These are phyloP conservation scores for Hestina assimilis DNA, from an alignment of 1,140 invertebrate genomes.

Conservation along the genomic window DNA sequence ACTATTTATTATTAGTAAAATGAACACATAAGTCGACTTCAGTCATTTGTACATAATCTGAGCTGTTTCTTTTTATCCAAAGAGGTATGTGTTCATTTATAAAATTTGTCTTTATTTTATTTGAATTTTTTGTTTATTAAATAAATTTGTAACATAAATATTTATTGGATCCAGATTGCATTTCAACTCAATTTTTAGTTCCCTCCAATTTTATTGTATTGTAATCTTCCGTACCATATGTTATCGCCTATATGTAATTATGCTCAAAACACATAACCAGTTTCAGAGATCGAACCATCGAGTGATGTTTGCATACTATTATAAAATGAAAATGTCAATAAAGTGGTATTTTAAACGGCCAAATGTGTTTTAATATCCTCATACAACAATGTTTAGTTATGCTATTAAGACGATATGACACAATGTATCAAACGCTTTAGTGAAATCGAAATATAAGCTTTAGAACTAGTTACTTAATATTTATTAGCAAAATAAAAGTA, in stretches of 20 bases:
- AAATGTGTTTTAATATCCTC: constrained; percentile 31
- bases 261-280: constrained; percentile 68
- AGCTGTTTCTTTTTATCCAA: constrained; percentile 62
- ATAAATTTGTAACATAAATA: constrained; percentile 65
- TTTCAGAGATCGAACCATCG: constrained; percentile 57
- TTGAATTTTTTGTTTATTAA: constrained; percentile 45
- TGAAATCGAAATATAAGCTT: too few relatives aligned
- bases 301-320: constrained; percentile 75
- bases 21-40: constrained; percentile 26
- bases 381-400: too few relatives aligned
- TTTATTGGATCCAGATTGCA: constrained; percentile 74
- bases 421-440: too few relatives aligned
- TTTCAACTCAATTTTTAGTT: constrained; percentile 52
- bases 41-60: constrained; percentile 51
- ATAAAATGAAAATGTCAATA: constrained; percentile 76
- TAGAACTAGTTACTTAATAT: too few relatives aligned
- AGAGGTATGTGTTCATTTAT: constrained; percentile 75
- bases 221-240: constrained; percentile 25
- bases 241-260: constrained; percentile 36
- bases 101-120: constrained; percentile 51
- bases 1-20: constrained; percentile 28
- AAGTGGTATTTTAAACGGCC: constrained; percentile 71
- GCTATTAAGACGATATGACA: too few relatives aligned
- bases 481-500: too few relatives aligned
- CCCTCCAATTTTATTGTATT: constrained; percentile 12